Evolutionary conservation across 2,888 invertebrate species (phyloP), one percentile per base, ranked within the genome.

Genomic region (Cancer borealis): DNA sequence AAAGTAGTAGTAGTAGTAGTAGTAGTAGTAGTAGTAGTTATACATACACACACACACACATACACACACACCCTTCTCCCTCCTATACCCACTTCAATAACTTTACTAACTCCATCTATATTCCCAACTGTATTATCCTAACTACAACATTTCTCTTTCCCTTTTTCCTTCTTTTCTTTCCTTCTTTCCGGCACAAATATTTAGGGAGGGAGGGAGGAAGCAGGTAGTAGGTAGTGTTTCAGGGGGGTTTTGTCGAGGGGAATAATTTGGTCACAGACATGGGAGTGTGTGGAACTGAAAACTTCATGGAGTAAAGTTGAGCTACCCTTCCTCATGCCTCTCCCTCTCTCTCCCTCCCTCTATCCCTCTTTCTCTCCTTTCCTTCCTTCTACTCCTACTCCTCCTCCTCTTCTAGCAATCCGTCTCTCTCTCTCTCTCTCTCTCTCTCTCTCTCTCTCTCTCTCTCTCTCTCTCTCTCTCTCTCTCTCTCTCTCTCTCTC

Each of bases 261-360:
- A 30, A 79, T 26, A 30, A 79, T 79, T 30, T 79, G 79, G 30
- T 79, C 79, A 79, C 21, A 26, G 79, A 79, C 79, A 79, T 30
- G 79, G 30, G 79, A 17, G 79, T 79, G 79, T 12, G 79, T 79
- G 79, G 79, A 30, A 79, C 79, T 79, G 30, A 79, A 79, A 79
- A 79, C 79, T 79, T 79, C 79, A 79, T 79, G 30, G 79, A 79
- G 79, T 79, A 79, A 79, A 79, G 79, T 30, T 79, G 79, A 79
- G 8, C 79, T 79, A 30, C 30, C 30, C 30, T 79, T 79, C 30
- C 79, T 30, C 30, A 79, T 30, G 79, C 79, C 30, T 79, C 30
- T 5, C 66, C 21, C 66, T 21, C 21, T 21, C 21, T 5, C 66
- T 66, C 30, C 10, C 30, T 6, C 30, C 14, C 30, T 10, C 79